Evolutionary conservation across 2,888 invertebrate species (phyloP), one percentile per base, ranked within the genome.

Genomic region (Diachrysia chrysitis): DNA sequence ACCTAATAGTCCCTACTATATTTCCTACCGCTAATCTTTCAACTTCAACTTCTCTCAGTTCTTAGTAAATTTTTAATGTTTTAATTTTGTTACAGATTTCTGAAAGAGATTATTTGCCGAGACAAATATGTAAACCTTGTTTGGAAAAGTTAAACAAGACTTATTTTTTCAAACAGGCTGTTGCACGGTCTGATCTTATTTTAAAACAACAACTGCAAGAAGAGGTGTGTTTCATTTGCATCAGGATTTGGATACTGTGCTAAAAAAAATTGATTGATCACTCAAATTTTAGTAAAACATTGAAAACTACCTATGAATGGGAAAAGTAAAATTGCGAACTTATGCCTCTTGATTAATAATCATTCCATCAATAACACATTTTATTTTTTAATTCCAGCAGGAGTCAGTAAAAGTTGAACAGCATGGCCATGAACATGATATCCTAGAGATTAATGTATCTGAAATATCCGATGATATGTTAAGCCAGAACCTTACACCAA

Each of bases 151-250:
- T 95, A 23, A 93, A 94, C 77, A 93, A 93, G 64, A 76, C 93
- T 19, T 95, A 94, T 82, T 90, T 89, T 70, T 95, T 95, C 78
- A 95, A 95, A 83, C 94, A 95, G 87, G 88, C 92, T 56, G 93
- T 92, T 54, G 84, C 93, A 16, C 88, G 91, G 55, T 95, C 95
- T 0, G 91, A 95, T 86, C 83, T 83, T n/a, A 88, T 94, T 80
- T 80, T 95, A 59, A 91, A 90, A 76, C 91, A 93, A 66, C 92
- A 94, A 73, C 76, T 86, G 69, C 79, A 85, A 51, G 83, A 73
- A 82, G 74, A 90, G 87, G 90, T 89, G 81, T 77, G 65, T 65
- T 16, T n/a, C 5, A 5, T 42, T 5, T 42, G 32, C 1, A 32
- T n/a, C n/a, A 32, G 2, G 1, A 29, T 7, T 25, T 25, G 25